phyloP scores from a whole-genome alignment of 2,113 vertebrate genomes.

The Neoarius graeffei region DNA sequence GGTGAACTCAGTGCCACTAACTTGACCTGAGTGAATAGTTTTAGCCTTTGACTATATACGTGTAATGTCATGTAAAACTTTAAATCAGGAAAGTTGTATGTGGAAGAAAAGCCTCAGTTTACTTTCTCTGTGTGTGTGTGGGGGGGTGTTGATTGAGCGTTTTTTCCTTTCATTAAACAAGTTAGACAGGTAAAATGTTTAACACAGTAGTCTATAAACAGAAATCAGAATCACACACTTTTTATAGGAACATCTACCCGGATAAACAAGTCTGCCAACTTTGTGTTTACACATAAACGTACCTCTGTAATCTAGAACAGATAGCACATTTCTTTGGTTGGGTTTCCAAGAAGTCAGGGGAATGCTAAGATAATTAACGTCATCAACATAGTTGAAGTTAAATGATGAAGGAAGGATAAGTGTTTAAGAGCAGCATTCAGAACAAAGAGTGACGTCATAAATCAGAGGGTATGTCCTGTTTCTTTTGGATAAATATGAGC shows the following conservation, averaged over 20 bases:
- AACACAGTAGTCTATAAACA: not conserved
- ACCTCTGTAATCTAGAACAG: not conserved
- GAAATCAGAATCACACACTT: not conserved
- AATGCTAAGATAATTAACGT: not conserved
- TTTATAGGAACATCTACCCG: not conserved
- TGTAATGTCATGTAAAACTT: conserved; percentile 23
- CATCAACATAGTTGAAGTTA: not conserved
- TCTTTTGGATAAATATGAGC: not conserved
- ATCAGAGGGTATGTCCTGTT: not conserved
- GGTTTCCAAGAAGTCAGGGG: not conserved
- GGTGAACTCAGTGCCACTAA: not conserved
- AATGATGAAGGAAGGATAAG: not conserved
- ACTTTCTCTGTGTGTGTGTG: conserved; percentile 11
- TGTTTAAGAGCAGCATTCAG: conserved; percentile 22
- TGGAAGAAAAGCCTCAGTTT: not conserved
- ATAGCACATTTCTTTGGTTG: not conserved
- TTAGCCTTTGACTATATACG: not conserved
- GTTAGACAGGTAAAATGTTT: conserved; percentile 45
- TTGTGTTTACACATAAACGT: not conserved
- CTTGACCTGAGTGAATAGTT: not conserved
- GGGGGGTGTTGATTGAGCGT: conserved; percentile 8
- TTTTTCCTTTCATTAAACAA: conserved; percentile 40
- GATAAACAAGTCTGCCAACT: conserved; percentile 15
- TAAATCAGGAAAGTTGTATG: not conserved
- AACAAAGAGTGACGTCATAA: conserved; percentile 12